Conservation (phyloP, 2,113 vertebrate species). For the Planiliza haematocheilus region DNA sequence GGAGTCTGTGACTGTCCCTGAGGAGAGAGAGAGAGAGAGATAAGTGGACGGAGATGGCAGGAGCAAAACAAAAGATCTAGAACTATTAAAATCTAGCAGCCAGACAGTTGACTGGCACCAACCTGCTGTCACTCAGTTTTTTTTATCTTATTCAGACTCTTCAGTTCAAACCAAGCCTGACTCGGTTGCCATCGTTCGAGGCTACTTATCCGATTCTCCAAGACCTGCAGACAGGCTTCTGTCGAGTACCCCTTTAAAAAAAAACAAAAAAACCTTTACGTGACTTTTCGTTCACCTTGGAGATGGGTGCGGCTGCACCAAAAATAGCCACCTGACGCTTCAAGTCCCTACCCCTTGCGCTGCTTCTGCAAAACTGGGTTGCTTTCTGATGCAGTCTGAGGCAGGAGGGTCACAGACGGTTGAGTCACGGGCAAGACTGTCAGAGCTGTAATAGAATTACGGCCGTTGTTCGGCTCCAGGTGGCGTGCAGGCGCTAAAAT, state of each 20-base stretch:
- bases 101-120: too few relatives aligned
- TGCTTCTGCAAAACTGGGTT: conserved; percentile 10
- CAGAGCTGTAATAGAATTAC: conserved; percentile 27
- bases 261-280: background rate
- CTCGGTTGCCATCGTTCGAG: too few relatives aligned
- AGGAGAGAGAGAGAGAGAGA: conserved; percentile 37
- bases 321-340: conserved; percentile 30
- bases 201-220: too few relatives aligned
- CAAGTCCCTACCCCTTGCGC: conserved; percentile 8
- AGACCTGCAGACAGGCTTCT: too few relatives aligned
- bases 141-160: too few relatives aligned
- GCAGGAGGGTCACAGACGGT: conserved; percentile 26
- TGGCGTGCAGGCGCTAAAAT: conserved; percentile 1
- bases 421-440: conserved; percentile 45
- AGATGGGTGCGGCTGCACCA: conserved; percentile 30
- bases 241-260: background rate
- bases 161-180: too few relatives aligned
- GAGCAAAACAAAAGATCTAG: too few relatives aligned
- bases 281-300: background rate
- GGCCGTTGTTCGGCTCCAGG: conserved; percentile 19
- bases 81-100: background rate
- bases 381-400: conserved; percentile 42
- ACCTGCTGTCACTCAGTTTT: too few relatives aligned
- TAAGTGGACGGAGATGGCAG: too few relatives aligned
- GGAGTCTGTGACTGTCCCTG: conserved; percentile 58